Conservation (phyloP, 2,113 vertebrate genomes). For the Prochilodus magdalenae region DNA sequence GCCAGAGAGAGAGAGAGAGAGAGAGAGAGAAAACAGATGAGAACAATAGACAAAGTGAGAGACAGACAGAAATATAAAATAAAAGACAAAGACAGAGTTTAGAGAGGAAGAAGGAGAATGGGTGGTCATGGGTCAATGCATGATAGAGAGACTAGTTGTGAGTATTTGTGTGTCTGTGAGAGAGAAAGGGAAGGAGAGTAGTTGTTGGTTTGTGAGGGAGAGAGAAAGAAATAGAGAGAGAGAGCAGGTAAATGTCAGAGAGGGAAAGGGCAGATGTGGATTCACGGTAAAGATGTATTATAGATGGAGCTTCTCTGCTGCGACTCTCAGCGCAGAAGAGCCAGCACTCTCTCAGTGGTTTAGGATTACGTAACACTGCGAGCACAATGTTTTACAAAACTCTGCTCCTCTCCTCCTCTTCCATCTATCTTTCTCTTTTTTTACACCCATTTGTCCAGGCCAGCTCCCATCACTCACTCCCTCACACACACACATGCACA, state of each 20-base stretch:
- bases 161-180: too few relatives aligned
- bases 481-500: not conserved
- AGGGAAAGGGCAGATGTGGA: not conserved
- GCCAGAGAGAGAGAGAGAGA: not conserved
- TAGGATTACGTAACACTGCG: slow-evolving; percentile 59
- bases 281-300: slow-evolving; percentile 56
- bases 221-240: not conserved
- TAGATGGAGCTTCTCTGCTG: slow-evolving; percentile 50
- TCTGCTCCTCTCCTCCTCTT: slow-evolving; percentile 26
- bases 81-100: too few relatives aligned
- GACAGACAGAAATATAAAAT: not conserved
- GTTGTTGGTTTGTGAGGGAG: too few relatives aligned
- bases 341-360: slow-evolving; percentile 42
- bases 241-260: too few relatives aligned
- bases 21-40: not conserved
- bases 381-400: slow-evolving; percentile 50
- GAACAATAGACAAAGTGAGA: not conserved
- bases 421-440: slow-evolving; percentile 8
- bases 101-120: too few relatives aligned
- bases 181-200: too few relatives aligned
- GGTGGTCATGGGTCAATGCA: too few relatives aligned
- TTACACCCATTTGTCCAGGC: not conserved
- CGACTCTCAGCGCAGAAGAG: slow-evolving; percentile 22
- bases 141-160: too few relatives aligned
- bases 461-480: slow-evolving; percentile 21